These are phyloP conservation scores for Myotis lucifugus DNA, from an alignment of 2,113 vertebrate species.

Conservation along the genomic window DNA sequence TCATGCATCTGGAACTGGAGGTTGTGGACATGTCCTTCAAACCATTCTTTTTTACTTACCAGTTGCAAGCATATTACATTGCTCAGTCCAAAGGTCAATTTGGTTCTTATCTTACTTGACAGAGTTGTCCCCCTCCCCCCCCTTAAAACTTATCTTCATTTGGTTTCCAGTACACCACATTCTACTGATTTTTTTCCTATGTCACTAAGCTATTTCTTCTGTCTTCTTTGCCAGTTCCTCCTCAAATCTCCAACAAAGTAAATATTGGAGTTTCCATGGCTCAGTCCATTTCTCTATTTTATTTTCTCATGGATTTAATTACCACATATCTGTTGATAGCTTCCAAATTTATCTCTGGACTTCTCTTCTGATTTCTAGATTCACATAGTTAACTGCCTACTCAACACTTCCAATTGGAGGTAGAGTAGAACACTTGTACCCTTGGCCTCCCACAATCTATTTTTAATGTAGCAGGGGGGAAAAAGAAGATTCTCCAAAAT, in stretches of 20 bases:
- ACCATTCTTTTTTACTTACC: not conserved
- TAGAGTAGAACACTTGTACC: not conserved
- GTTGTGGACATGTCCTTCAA: not conserved
- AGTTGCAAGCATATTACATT: not conserved
- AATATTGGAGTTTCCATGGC: not conserved
- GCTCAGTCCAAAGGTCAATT: not conserved
- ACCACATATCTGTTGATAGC: not conserved
- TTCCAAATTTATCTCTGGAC: not conserved
- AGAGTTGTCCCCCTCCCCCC: not conserved
- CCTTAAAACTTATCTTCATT: not conserved
- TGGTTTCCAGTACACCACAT: not conserved
- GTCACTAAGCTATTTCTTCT: not conserved
- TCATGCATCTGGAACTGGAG: not conserved
- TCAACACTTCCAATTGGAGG: not conserved
- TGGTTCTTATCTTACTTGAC: not conserved
- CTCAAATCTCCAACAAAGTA: not conserved
- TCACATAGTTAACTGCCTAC: not conserved
- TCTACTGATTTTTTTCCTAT: not conserved
- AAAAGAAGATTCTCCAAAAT: not conserved
- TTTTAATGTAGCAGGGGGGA: not conserved
- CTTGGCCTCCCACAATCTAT: not conserved
- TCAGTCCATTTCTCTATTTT: not conserved
- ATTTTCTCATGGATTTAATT: not conserved
- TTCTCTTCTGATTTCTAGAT: not conserved
- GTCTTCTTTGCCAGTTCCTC: not conserved